Evolutionary conservation across 2,797 vertebrate species (phyloP).

Genomic region (Hypotaenidia okinawae): DNA sequence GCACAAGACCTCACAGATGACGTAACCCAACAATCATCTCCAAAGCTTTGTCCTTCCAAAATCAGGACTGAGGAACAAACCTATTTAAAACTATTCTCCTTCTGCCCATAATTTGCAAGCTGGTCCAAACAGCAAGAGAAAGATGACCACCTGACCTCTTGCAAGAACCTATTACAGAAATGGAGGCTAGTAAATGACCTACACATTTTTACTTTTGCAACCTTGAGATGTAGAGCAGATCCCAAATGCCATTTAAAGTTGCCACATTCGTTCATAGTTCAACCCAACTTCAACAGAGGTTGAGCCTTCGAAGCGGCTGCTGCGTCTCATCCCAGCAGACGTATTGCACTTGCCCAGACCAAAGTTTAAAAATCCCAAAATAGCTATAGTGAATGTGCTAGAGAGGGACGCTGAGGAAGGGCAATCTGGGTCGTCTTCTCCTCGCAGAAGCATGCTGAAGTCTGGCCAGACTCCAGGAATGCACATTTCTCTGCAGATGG

Average conservation of each 20-base stretch:
- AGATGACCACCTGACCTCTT: background rate
- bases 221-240: background rate
- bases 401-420: background rate
- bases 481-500: slow-evolving; percentile 18
- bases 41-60: background rate
- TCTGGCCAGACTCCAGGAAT: slow-evolving; percentile 36
- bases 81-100: background rate
- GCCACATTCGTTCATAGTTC: background rate
- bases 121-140: background rate
- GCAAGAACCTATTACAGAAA: background rate
- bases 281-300: background rate
- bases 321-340: background rate
- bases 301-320: background rate
- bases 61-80: background rate
- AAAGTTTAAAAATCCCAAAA: slow-evolving; percentile 40
- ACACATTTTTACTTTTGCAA: background rate
- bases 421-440: slow-evolving; percentile 38
- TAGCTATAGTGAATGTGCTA: background rate
- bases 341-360: background rate
- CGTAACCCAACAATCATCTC: background rate
- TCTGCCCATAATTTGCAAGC: background rate
- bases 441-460: slow-evolving; percentile 19
- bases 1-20: background rate
- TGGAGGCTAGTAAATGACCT: background rate
- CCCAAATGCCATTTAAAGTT: background rate